Evolutionary conservation across 2,888 invertebrate species (phyloP).

Genomic region (Tribolium freemani): DNA sequence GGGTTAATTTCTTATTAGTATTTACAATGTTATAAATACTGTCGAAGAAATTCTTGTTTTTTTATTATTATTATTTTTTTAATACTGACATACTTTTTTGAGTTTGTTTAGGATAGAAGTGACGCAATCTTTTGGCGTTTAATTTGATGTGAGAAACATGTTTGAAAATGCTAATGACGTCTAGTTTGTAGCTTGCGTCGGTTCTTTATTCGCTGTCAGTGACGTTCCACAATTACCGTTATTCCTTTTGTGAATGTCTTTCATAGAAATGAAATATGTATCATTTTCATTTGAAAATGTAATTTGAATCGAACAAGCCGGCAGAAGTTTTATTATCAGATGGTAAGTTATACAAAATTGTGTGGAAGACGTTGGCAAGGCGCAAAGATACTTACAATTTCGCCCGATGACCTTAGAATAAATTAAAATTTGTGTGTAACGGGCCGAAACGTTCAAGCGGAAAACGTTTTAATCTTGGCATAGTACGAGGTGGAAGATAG

Average conservation of each 20-base stretch:
- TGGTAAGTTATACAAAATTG: constrained; percentile 1
- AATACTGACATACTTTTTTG: no score
- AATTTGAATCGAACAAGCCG: constrained; percentile 20
- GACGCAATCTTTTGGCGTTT: background rate
- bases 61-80: no score
- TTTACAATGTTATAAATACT: no score
- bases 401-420: constrained; percentile 33
- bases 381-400: constrained; percentile 18
- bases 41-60: no score
- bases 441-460: constrained; percentile 43
- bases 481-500: constrained; percentile 44
- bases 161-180: constrained; percentile 14
- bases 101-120: no score
- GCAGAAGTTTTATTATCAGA: constrained; percentile 19
- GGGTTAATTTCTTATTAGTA: no score
- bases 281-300: constrained; percentile 18
- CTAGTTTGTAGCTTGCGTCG: constrained; percentile 1
- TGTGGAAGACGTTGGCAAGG: background rate
- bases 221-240: constrained; percentile 24
- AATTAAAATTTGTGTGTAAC: constrained; percentile 40
- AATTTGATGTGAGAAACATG: background rate
- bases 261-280: constrained; percentile 28
- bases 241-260: constrained; percentile 30
- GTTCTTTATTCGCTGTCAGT: constrained; percentile 9
- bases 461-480: constrained; percentile 49